A percentile compares a stretch with the other conserved stretches of the same genome.
Conservation (phyloP, 2,113 vertebrate genomes). For the Chamaea fasciata region DNA sequence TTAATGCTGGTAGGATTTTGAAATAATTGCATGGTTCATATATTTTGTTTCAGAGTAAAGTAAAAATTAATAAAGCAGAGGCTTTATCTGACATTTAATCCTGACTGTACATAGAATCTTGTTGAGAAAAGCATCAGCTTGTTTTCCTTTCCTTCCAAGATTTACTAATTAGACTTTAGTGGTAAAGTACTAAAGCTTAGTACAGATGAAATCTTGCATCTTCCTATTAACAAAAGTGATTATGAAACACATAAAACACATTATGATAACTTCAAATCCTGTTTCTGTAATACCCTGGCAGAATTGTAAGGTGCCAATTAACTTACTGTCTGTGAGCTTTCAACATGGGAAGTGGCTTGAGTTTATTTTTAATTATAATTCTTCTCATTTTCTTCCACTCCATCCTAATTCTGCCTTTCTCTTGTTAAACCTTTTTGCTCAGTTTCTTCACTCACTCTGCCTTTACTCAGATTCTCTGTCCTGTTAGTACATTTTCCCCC, state of each 20-base stretch:
- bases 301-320: background rate
- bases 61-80: conserved; percentile 6
- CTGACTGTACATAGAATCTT: background rate
- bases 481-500: background rate
- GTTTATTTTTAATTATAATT: conserved; percentile 30
- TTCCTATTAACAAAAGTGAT: conserved; percentile 14
- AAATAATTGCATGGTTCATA: conserved; percentile 11
- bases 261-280: background rate
- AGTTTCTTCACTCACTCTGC: background rate
- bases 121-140: background rate
- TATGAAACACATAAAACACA: background rate
- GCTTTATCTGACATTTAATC: conserved; percentile 17
- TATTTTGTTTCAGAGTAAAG: conserved; percentile 5
- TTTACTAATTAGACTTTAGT: conserved; percentile 13
- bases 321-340: background rate
- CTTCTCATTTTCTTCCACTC: background rate
- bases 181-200: background rate
- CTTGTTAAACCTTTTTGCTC: background rate
- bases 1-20: background rate
- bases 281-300: background rate
- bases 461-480: background rate
- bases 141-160: background rate
- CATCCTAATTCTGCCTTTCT: background rate
- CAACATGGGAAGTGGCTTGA: background rate
- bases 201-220: background rate